These are phyloP conservation scores for Hippocampus mohnikei DNA, from an alignment of 2,113 vertebrate genomes.

Conservation along the genomic window DNA sequence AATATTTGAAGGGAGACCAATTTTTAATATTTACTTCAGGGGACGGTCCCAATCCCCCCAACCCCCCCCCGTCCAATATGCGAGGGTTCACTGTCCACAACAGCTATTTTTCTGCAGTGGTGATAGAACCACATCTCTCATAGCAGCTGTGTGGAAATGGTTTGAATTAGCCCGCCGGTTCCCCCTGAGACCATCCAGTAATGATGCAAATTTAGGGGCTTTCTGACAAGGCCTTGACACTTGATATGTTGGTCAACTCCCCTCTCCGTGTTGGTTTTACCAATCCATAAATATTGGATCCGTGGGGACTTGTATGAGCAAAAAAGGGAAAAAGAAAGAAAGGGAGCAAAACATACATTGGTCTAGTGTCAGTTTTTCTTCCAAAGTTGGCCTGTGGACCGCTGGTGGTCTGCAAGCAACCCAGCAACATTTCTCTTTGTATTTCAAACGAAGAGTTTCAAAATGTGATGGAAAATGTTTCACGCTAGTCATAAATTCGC, in stretches of 20 bases:
- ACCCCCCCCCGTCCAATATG: too few relatives aligned
- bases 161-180: constrained; percentile 59
- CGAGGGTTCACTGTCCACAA: constrained; percentile 1
- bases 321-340: constrained; percentile 19
- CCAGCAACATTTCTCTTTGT: background rate
- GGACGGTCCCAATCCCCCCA: too few relatives aligned
- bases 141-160: constrained; percentile 49
- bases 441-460: background rate
- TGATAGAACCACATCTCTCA: constrained; percentile 15
- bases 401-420: background rate
- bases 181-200: constrained; percentile 53
- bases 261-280: constrained; percentile 60
- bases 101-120: constrained; percentile 23
- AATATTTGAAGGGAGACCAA: background rate
- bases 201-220: constrained; percentile 66
- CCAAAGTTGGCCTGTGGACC: background rate
- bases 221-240: constrained; percentile 66
- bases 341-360: constrained; percentile 5
- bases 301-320: constrained; percentile 38
- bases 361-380: background rate
- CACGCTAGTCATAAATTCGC: too few relatives aligned
- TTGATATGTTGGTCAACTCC: constrained; percentile 65
- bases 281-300: constrained; percentile 63
- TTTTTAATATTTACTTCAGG: background rate
- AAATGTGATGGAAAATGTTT: background rate